These are phyloP conservation scores for Toxonevra muliebris DNA, from an alignment of 2,888 invertebrate species.

Conservation along the genomic window DNA sequence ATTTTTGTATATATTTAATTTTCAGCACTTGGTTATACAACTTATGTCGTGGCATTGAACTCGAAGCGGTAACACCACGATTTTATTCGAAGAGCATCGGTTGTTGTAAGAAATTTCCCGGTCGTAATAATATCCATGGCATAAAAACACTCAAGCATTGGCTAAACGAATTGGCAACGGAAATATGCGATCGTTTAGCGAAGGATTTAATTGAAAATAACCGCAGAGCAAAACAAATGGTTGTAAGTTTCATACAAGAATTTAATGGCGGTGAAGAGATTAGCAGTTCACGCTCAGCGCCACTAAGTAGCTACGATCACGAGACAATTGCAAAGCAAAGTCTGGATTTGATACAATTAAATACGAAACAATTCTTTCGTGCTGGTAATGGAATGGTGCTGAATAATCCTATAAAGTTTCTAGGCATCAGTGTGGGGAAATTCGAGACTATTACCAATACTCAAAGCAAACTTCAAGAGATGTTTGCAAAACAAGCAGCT, in stretches of 20 bases:
- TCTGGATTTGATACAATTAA: slow-evolving; percentile 74
- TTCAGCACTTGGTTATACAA: slow-evolving; percentile 81
- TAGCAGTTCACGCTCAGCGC: slow-evolving; percentile 73
- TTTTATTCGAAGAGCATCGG: slow-evolving; percentile 93
- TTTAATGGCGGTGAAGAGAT: slow-evolving; percentile 68
- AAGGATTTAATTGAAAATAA: slow-evolving; percentile 84
- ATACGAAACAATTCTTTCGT: slow-evolving; percentile 63
- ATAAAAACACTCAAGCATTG: slow-evolving; percentile 78
- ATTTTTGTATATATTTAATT: slow-evolving; percentile 14
- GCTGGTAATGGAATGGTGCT: slow-evolving; percentile 52
- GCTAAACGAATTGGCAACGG: slow-evolving; percentile 81
- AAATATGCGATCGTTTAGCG: slow-evolving; percentile 83
- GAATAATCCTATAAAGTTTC: slow-evolving; percentile 72
- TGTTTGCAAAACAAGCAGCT: slow-evolving; percentile 67
- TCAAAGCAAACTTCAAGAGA: slow-evolving; percentile 69
- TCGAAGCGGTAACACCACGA: slow-evolving; percentile 85
- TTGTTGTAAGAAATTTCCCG: slow-evolving; percentile 93
- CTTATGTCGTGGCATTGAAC: slow-evolving; percentile 86
- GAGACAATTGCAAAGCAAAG: slow-evolving; percentile 75
- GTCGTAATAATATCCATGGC: slow-evolving; percentile 76
- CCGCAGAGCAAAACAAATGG: slow-evolving; percentile 79
- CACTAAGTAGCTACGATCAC: slow-evolving; percentile 71
- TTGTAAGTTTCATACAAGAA: slow-evolving; percentile 75
- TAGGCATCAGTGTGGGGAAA: slow-evolving; percentile 83
- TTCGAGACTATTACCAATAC: slow-evolving; percentile 72